Conservation (phyloP, 2,797 vertebrate species). For the Malacoctenus gilli region DNA sequence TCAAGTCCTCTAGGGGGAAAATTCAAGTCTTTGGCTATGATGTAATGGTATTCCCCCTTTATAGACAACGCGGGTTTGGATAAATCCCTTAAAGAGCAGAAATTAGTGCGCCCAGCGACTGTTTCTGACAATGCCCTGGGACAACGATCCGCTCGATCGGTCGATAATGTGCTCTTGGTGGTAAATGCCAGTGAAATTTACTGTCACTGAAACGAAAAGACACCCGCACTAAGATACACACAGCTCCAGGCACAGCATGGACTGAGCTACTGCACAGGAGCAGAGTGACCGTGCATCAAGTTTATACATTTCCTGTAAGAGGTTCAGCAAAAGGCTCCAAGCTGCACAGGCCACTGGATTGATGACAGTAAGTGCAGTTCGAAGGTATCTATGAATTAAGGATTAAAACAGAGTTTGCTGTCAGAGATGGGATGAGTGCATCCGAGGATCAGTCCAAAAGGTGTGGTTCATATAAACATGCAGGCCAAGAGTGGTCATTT, state of each 20-base stretch:
- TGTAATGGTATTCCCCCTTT: constrained; percentile 58
- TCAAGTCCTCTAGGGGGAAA: constrained; percentile 44
- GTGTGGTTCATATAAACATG: no score
- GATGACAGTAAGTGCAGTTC: no score
- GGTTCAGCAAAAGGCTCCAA: no score
- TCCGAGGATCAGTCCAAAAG: no score
- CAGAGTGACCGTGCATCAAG: background rate
- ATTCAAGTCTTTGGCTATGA: constrained; percentile 50
- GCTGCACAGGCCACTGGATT: no score
- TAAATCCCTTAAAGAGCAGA: constrained; percentile 1
- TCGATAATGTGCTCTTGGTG: constrained; percentile 4
- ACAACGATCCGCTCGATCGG: constrained; percentile 1
- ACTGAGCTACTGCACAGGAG: background rate
- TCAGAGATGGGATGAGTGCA: no score
- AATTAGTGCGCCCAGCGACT: constrained; percentile 1
- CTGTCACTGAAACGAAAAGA: constrained; percentile 9
- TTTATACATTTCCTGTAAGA: no score
- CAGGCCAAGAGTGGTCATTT: no score
- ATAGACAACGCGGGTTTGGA: constrained; percentile 14
- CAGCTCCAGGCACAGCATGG: background rate
- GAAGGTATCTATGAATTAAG: no score
- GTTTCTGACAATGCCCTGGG: background rate
- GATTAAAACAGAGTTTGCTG: no score
- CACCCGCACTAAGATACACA: background rate
- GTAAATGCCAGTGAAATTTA: constrained; percentile 23